Evolutionary conservation across 1,140 invertebrate genomes (phyloP), one percentile per base, ranked within the genome.

Genomic region (Caenorhabditis latens): DNA sequence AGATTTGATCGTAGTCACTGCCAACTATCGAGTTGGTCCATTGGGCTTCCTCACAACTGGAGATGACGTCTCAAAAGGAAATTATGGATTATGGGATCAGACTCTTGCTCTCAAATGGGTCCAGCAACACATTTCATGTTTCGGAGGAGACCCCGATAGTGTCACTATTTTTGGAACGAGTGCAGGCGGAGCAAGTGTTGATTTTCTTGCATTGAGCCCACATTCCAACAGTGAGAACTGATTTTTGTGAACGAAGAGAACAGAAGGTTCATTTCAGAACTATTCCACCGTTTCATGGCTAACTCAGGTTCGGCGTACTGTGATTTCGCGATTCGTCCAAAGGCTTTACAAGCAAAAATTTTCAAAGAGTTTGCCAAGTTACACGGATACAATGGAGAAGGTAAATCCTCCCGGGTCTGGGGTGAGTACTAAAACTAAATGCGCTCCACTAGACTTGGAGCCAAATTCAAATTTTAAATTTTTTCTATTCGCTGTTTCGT

Each of bases 131-230:
- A 91, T 93, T 48, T 46, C 50, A 0, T 21, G 55, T 14, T 93
- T 93, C 83, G 90, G 92, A 16, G 93, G 93, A 16, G 88, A 93
- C 71, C 86, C 91, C 9, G 94, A 96, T 89, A 88, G 84, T 7
- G 86, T 94, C 4, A 94, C 94, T 14, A 84, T 94, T 42, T 93
- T 94, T 86, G 94, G 94, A 13, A 87, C 92, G 50, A 89, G 85
- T 84, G 96, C 96, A 1, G 96, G 96, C 0, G 96, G 95, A 8
- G 96, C 96, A 21, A 96, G 96, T 43, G 96, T 96, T 0, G 92
- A 91, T 46, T 93, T 96, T 5, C 96, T 96, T 91, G 94, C 97
- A 75, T 94, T 97, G 84, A 97, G 96, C 0, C 96, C 96, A 0
- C 94, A 97, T 21, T 94, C 93, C 90, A 94, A 96, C 90, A 95